These are phyloP conservation scores for Oxystoma pomonae DNA, from an alignment of 2,888 invertebrate species.

Conservation along the genomic window DNA sequence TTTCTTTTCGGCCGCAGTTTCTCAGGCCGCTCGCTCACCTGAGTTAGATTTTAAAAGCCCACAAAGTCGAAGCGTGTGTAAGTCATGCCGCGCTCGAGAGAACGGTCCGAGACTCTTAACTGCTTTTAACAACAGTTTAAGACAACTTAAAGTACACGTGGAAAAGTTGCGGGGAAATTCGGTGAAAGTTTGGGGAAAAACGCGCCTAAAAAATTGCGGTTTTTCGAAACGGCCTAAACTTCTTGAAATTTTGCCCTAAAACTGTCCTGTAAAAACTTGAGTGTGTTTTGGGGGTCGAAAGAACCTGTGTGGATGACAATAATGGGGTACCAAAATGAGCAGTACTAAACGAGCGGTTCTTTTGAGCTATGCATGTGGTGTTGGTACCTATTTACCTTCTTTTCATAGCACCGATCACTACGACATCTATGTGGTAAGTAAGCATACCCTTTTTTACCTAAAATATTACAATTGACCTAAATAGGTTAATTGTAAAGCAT, in stretches of 20 bases:
- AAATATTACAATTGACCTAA: no score
- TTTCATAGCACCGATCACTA: constrained; percentile 83
- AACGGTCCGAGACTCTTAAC: no score
- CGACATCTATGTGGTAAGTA: constrained; percentile 78
- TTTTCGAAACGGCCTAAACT: not conserved
- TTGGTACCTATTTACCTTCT: constrained; percentile 79
- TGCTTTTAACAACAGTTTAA: no score
- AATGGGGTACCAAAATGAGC: not conserved
- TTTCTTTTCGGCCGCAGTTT: not conserved
- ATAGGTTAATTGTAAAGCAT: no score
- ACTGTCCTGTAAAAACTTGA: not conserved
- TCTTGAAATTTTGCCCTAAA: not conserved
- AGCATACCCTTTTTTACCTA: constrained; percentile 5
- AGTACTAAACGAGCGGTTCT: not conserved
- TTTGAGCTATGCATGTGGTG: constrained; percentile 52
- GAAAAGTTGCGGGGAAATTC: not conserved
- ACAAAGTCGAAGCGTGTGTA: not conserved
- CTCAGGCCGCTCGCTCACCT: not conserved
- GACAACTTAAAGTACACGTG: no score
- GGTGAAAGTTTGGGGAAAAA: not conserved
- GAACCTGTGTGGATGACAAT: not conserved
- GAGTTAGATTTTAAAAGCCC: not conserved
- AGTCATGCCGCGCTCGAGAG: no score
- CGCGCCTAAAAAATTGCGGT: not conserved
- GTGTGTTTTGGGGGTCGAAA: not conserved